These are phyloP conservation scores for Diplodus puntazzo DNA, from an alignment of 2,797 vertebrate genomes.

Conservation along the genomic window DNA sequence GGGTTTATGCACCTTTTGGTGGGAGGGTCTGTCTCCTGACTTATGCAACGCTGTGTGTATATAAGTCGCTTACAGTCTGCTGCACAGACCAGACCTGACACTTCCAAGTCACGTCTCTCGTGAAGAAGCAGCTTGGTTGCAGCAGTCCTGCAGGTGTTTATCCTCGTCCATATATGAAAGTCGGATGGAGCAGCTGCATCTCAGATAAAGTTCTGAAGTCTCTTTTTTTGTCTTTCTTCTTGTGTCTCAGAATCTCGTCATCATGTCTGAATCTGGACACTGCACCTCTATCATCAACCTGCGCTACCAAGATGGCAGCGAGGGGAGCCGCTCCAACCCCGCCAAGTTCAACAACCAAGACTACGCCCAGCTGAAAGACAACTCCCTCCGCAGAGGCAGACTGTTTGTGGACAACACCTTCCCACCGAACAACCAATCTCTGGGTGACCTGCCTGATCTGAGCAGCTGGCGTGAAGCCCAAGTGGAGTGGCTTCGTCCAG, in stretches of 20 bases:
- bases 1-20: neutral
- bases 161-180: neutral
- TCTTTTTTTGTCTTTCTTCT: neutral
- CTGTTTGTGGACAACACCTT: slow-evolving; percentile 67
- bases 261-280: slow-evolving; percentile 40
- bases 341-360: slow-evolving; percentile 63
- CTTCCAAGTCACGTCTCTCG: slow-evolving; percentile 12
- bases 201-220: neutral
- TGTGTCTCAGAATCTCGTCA: slow-evolving; percentile 15
- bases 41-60: slow-evolving; percentile 20
- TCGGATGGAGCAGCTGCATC: neutral
- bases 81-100: neutral
- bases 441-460: slow-evolving; percentile 40
- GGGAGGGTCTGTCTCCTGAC: neutral
- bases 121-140: slow-evolving; percentile 19
- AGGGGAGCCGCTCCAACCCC: slow-evolving; percentile 59
- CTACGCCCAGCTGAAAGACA: slow-evolving; percentile 46
- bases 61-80: slow-evolving; percentile 4
- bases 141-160: slow-evolving; percentile 22
- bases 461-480: neutral
- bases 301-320: slow-evolving; percentile 53
- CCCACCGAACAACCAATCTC: slow-evolving; percentile 46
- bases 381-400: fast-evolving
- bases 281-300: slow-evolving; percentile 66
- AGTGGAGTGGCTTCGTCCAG: slow-evolving; percentile 66